phyloP scores from a whole-genome alignment of 2,113 vertebrate species.

The Scopus umbretta region DNA sequence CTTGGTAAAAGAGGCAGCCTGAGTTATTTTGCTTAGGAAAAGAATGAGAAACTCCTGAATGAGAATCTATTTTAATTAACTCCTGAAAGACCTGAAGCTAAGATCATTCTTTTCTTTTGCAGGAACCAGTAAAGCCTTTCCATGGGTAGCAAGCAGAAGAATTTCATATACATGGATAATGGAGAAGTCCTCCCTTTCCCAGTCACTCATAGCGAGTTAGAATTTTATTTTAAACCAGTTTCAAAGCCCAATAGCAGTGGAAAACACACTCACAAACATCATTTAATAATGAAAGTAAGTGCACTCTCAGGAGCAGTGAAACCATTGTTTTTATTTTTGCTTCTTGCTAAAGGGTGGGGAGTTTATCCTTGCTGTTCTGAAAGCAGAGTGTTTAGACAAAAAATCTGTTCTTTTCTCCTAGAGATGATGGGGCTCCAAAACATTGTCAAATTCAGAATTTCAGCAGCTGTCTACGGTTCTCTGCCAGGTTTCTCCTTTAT shows the following conservation, averaged over 20 bases:
- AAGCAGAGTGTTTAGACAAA: background rate
- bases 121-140: background rate
- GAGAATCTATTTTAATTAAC: background rate
- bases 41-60: background rate
- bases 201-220: background rate
- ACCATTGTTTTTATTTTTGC: conserved; percentile 39
- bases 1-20: background rate
- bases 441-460: background rate
- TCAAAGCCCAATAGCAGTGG: background rate
- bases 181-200: background rate
- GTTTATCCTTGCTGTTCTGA: background rate
- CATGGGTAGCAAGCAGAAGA: background rate
- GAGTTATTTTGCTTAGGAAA: background rate
- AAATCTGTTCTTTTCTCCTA: background rate
- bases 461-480: background rate
- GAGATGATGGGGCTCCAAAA: background rate
- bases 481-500: background rate
- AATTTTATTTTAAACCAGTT: background rate
- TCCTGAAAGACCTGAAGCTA: background rate
- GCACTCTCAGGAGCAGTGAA: background rate
- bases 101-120: background rate
- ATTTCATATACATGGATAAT: background rate
- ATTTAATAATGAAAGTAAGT: background rate
- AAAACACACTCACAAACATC: background rate
- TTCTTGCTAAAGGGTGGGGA: background rate